Conservation (phyloP, 2,888 invertebrate species). For the Drosophila infuscata region DNA sequence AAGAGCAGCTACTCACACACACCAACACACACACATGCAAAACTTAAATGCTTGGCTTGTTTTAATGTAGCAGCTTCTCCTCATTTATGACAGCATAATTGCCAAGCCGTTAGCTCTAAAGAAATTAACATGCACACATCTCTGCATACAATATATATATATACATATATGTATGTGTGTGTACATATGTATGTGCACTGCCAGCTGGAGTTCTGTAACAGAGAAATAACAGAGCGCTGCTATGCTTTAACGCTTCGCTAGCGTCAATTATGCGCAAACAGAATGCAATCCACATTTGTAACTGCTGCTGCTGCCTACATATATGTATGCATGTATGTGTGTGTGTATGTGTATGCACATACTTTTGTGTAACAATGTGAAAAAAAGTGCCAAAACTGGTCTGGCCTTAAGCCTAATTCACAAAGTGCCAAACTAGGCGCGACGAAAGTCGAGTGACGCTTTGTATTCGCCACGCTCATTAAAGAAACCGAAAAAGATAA, state of each 20-base stretch:
- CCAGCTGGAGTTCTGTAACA: slow-evolving; percentile 47
- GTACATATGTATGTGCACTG: slow-evolving; percentile 26
- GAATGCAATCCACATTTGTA: slow-evolving; percentile 38
- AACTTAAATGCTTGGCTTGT: slow-evolving; percentile 58
- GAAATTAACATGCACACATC: slow-evolving; percentile 35
- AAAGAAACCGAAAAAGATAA: slow-evolving; percentile 16
- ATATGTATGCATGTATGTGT: not conserved
- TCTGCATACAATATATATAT: not conserved
- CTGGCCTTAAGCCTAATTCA: slow-evolving; percentile 20
- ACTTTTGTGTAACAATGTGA: not conserved
- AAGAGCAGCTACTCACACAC: slow-evolving; percentile 27
- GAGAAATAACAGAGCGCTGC: slow-evolving; percentile 74
- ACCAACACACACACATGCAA: not conserved
- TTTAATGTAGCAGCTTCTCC: slow-evolving; percentile 46
- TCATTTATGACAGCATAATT: slow-evolving; percentile 73
- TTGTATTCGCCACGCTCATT: slow-evolving; percentile 61
- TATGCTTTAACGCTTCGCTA: slow-evolving; percentile 71
- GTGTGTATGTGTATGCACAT: not conserved
- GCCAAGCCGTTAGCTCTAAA: slow-evolving; percentile 55
- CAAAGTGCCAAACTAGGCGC: slow-evolving; percentile 56
- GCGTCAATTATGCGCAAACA: slow-evolving; percentile 69
- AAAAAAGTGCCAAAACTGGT: slow-evolving; percentile 32
- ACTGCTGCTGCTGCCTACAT: not conserved
- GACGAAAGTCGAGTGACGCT: slow-evolving; percentile 64
- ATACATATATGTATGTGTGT: not conserved